phyloP scores from a whole-genome alignment of 2,888 invertebrate species.

The Coleophora deauratella region DNA sequence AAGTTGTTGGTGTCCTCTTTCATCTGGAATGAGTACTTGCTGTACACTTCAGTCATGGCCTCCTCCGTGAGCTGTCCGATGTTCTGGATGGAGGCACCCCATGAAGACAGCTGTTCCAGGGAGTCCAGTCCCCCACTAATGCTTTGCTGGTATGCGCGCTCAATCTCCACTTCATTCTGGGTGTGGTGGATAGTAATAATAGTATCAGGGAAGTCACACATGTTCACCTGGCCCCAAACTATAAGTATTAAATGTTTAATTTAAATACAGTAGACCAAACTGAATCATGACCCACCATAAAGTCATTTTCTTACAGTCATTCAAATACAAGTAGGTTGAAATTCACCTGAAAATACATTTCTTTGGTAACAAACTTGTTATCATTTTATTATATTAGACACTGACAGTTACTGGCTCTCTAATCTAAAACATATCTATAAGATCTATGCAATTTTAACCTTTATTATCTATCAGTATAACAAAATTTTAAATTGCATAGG shows the following conservation, averaged over 20 bases:
- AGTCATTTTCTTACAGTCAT: no score
- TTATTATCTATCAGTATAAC: no score
- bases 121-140: slow-evolving; percentile 48
- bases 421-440: no score
- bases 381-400: no score
- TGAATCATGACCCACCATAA: not conserved
- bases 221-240: no score
- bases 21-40: slow-evolving; percentile 54
- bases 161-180: slow-evolving; percentile 40
- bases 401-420: no score
- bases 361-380: no score
- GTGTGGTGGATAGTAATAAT: slow-evolving; percentile 8
- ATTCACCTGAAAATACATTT: no score
- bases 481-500: no score
- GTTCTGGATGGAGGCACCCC: slow-evolving; percentile 33
- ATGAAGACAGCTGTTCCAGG: slow-evolving; percentile 44
- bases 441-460: no score
- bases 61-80: slow-evolving; percentile 46
- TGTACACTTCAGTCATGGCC: slow-evolving; percentile 57
- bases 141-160: slow-evolving; percentile 29
- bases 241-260: no score
- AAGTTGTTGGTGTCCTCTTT: slow-evolving; percentile 51
- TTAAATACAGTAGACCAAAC: not conserved
- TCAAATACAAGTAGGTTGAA: no score
- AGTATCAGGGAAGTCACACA: not conserved